Conservation (phyloP, 2,113 vertebrate genomes). For the Spizaetus ornatus region DNA sequence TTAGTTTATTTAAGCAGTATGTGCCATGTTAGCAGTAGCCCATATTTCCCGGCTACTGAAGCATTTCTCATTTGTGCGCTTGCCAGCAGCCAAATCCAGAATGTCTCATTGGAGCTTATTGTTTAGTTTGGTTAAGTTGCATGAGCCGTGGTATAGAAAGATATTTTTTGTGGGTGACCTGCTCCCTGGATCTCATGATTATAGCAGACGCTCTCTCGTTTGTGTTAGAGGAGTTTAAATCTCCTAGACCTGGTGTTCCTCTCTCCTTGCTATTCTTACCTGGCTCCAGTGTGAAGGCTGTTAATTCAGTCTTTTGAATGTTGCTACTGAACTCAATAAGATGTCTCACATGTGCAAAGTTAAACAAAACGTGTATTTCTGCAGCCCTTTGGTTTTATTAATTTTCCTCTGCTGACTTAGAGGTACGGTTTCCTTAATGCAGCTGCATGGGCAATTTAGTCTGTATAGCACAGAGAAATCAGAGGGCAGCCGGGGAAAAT, state of each 20-base stretch:
- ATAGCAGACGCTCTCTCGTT: background rate
- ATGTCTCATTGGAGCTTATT: background rate
- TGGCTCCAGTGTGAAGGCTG: background rate
- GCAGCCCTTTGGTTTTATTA: background rate
- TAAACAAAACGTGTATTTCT: background rate
- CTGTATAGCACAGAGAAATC: background rate
- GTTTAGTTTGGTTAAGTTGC: background rate
- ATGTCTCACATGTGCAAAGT: background rate
- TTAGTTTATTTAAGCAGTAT: background rate
- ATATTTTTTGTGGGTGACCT: background rate
- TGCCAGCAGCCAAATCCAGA: conserved; percentile 33
- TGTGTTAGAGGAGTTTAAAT: background rate
- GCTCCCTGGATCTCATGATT: background rate
- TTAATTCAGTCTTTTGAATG: background rate
- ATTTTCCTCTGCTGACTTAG: background rate
- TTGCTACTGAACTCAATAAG: background rate
- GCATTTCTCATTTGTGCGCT: conserved; percentile 30
- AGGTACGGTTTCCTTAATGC: background rate
- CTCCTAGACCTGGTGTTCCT: background rate
- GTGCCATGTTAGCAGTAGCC: background rate
- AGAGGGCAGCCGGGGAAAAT: background rate
- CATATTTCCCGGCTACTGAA: background rate
- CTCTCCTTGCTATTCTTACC: background rate
- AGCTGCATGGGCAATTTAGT: background rate
- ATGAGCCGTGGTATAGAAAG: background rate